phyloP scores from a whole-genome alignment of 2,113 vertebrate genomes.

The Dolichotis patagonum region DNA sequence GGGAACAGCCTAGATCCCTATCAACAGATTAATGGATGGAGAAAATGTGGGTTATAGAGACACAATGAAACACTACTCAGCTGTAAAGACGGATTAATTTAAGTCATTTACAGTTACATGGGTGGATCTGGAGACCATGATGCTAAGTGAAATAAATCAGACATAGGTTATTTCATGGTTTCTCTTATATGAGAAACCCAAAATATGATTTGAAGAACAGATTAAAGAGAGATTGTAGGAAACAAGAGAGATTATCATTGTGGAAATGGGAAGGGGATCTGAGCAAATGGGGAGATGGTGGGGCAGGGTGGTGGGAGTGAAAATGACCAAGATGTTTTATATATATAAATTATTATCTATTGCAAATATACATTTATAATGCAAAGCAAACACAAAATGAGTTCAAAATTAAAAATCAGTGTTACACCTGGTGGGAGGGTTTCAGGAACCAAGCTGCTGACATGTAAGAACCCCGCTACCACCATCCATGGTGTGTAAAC shows the following conservation, averaged over 20 bases:
- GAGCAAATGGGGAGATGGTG: not conserved
- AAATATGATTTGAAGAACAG: not conserved
- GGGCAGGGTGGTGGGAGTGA: not conserved
- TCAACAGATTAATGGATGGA: not conserved
- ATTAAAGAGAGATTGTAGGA: not conserved
- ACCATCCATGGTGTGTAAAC: accelerated
- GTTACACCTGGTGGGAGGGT: not conserved
- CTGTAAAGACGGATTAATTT: not conserved
- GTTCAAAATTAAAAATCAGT: not conserved
- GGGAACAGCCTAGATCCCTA: not conserved
- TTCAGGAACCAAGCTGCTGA: not conserved
- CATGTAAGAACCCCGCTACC: not conserved
- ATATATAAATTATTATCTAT: not conserved
- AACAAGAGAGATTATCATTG: not conserved
- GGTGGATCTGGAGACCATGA: not conserved
- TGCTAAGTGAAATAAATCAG: not conserved
- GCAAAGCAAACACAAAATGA: not conserved
- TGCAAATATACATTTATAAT: not conserved
- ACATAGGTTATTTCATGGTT: not conserved
- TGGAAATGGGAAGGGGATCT: not conserved
- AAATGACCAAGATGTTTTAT: not conserved
- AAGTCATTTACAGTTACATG: not conserved
- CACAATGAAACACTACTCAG: not conserved
- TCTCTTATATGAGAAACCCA: not conserved
- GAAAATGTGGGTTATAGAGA: not conserved